Conservation (phyloP, 2,888 invertebrate species). For the Muschampia plurimacula region DNA sequence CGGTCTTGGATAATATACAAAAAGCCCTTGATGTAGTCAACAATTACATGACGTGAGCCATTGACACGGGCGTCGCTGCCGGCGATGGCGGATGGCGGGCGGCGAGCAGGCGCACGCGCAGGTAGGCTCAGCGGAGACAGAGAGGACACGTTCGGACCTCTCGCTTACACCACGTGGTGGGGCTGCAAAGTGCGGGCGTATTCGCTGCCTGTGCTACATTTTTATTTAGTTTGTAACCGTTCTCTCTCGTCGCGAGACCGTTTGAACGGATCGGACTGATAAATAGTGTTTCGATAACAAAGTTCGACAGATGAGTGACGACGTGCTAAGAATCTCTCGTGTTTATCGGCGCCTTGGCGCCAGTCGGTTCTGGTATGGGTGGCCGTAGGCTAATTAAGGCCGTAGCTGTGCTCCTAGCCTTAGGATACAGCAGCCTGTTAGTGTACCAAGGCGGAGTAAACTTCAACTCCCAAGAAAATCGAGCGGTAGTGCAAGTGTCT, state of each 20-base stretch:
- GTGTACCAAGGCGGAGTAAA: constrained; percentile 86
- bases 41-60: constrained; percentile 71
- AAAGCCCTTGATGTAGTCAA: constrained; percentile 62
- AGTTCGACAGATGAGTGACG: constrained; percentile 81
- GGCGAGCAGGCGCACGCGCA: constrained; percentile 79
- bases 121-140: constrained; percentile 67
- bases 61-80: constrained; percentile 80
- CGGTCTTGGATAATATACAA: constrained; percentile 15
- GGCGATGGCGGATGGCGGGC: constrained; percentile 68
- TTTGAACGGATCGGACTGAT: constrained; percentile 56
- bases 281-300: constrained; percentile 70
- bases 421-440: constrained; percentile 87
- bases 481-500: constrained; percentile 75
- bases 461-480: constrained; percentile 80
- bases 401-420: constrained; percentile 80
- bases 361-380: constrained; percentile 74
- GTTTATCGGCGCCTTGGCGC: constrained; percentile 72
- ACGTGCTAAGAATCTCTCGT: constrained; percentile 65
- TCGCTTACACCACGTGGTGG: constrained; percentile 77
- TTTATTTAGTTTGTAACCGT: constrained; percentile 85
- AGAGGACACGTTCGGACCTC: constrained; percentile 53
- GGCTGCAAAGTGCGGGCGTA: constrained; percentile 77
- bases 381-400: constrained; percentile 79
- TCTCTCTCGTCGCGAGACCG: constrained; percentile 60
- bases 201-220: constrained; percentile 83